Evolutionary conservation across 2,797 vertebrate species (phyloP), one percentile per base, ranked within the genome.

Genomic region (Ctenochaetus hawaiiensis): DNA sequence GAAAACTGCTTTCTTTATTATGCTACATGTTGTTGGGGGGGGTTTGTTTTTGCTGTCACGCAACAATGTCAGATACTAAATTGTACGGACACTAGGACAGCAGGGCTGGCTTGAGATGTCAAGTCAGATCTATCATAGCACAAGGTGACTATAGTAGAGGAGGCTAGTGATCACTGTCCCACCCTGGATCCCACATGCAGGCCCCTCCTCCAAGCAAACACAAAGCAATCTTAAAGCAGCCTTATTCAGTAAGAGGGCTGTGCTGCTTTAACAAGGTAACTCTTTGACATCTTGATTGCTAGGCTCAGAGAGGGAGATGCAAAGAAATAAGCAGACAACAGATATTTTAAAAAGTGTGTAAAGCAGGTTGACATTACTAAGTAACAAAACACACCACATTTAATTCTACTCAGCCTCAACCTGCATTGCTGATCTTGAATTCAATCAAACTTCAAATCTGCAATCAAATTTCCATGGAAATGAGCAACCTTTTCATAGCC

Each of bases 111-210:
- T 58, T 59, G 17, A 84, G 64, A 75, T 18, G 69, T 87, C 90
- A 80, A 83, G 75, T 88, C 85, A 78, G 60, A 84, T 88, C 58
- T 73, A 72, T 84, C 78, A 75, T 59, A 73, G 73, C 39, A 82
- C 82, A 88, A 90, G 86, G 88, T 90, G 87, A 89, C 82, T 72
- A 56, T 69, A 47, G 58, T 73, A 37, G 75, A 75, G 58, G 48
- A 60, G 30, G 59, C 48, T 62, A 60, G 45, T 71, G 62, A 61
- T 39, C 54, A 41, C 53, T 22, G 60, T 84, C 77, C 70, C 45
- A 59, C 74, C 62, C 66, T 59, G 43, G 77, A 69, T 77, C 47
- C 34, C 34, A 64, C 60, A 72, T 37, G 13, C 37, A 62, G 52
- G 48, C 62, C 67, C 52, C 22, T 69, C 69, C 34, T 66, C 49